phyloP scores from a whole-genome alignment of 2,888 invertebrate species.

The Caenorhabditis japonica region DNA sequence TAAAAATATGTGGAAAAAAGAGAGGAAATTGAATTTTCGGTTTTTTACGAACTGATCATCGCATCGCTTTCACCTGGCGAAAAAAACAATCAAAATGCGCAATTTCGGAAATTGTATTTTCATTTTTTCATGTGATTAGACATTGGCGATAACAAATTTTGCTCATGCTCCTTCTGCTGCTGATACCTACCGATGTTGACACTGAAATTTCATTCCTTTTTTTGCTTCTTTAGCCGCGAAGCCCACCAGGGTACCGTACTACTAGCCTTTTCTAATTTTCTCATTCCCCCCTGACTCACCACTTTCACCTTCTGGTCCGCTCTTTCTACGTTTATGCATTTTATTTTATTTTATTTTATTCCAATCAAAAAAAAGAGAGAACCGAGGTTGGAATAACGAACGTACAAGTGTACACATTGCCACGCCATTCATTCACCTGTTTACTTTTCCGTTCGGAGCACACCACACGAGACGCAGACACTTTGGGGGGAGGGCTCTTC shows the following conservation, averaged over 20 bases:
- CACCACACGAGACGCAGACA: constrained; percentile 7
- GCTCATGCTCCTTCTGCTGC: neutral
- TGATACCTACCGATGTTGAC: too few relatives aligned
- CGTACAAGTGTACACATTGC: constrained; percentile 33
- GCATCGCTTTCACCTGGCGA: constrained; percentile 31
- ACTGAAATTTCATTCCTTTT: too few relatives aligned
- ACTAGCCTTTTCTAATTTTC: too few relatives aligned
- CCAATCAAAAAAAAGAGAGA: constrained; percentile 49
- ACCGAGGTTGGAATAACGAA: too few relatives aligned
- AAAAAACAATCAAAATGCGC: constrained; percentile 51
- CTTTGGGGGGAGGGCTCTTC: neutral
- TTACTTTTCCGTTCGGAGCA: constrained; percentile 37
- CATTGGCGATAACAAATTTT: constrained; percentile 30
- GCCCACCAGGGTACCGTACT: too few relatives aligned
- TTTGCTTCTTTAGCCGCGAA: too few relatives aligned
- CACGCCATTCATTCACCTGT: constrained; percentile 42
- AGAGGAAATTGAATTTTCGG: constrained; percentile 21
- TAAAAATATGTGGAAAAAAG: neutral
- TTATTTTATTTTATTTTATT: constrained; percentile 13
- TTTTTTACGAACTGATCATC: neutral
- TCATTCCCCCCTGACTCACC: constrained; percentile 28
- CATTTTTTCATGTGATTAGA: constrained; percentile 46
- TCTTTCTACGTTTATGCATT: neutral
- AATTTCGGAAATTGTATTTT: constrained; percentile 53
- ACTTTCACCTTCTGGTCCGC: constrained; percentile 21